Conservation (phyloP, 2,113 vertebrate species). For the Hypocryptadius cinnamomeus region DNA sequence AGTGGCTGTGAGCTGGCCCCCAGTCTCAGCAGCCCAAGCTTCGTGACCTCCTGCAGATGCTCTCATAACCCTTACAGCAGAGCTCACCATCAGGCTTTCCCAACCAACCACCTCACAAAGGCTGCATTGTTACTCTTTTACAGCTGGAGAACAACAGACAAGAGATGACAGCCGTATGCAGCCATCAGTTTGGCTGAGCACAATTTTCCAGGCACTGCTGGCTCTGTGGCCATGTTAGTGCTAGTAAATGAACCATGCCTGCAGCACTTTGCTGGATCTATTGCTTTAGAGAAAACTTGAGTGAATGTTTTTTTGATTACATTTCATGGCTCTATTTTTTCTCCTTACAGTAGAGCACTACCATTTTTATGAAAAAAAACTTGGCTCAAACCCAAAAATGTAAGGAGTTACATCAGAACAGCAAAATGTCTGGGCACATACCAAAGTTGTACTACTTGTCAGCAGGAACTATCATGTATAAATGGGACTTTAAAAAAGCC, state of each 20-base stretch:
- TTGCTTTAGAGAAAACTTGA: background rate
- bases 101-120: background rate
- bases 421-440: background rate
- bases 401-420: background rate
- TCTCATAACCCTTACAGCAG: background rate
- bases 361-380: background rate
- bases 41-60: fast-evolving
- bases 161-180: background rate
- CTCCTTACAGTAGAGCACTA: background rate
- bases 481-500: background rate
- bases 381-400: background rate
- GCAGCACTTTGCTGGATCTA: background rate
- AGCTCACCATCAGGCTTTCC: background rate
- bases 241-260: background rate
- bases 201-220: background rate
- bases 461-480: background rate
- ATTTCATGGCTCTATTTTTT: background rate
- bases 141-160: background rate
- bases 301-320: background rate
- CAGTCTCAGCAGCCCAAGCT: background rate
- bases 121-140: background rate
- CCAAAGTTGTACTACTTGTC: background rate
- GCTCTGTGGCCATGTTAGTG: background rate
- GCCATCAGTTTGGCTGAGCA: background rate
- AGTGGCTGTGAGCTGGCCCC: background rate